These are phyloP conservation scores for Mactra quadrangularis DNA, from an alignment of 1,140 invertebrate genomes.

Conservation along the genomic window DNA sequence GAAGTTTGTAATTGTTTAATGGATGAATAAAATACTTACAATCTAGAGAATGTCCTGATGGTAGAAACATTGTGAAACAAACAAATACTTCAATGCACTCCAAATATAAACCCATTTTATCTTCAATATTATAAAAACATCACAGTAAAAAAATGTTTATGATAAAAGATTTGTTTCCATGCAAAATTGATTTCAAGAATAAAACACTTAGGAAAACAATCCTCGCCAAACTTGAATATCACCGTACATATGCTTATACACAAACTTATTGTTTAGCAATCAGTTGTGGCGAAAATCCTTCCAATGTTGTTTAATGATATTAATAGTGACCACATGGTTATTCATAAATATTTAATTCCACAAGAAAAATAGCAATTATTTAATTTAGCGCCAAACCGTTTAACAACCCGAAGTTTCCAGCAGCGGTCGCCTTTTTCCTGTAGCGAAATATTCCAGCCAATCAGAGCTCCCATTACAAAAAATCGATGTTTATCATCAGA, in stretches of 20 bases:
- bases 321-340: slow-evolving; percentile 11
- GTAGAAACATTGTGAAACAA: slow-evolving; percentile 33
- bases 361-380: slow-evolving; percentile 23
- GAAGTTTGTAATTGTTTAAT: no score
- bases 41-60: slow-evolving; percentile 14
- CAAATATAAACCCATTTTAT: slow-evolving; percentile 19
- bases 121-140: not conserved
- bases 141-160: no score
- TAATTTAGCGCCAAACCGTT: slow-evolving; percentile 39
- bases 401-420: slow-evolving; percentile 7
- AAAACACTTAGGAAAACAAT: no score
- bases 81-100: slow-evolving; percentile 28
- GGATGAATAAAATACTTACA: slow-evolving; percentile 24
- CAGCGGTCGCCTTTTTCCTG: not conserved
- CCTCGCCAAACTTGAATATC: no score
- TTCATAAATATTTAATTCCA: slow-evolving; percentile 24
- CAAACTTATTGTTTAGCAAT: no score
- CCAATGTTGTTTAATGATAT: no score
- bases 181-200: no score
- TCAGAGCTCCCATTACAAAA: slow-evolving; percentile 29
- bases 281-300: no score
- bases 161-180: no score
- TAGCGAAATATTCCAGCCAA: slow-evolving; percentile 18
- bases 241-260: no score
- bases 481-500: slow-evolving; percentile 8